Percentiles rank a stretch among this genome's conserved stretches.
phyloP scores from a whole-genome alignment of 2,113 vertebrate genomes.

The Candoia aspera region DNA sequence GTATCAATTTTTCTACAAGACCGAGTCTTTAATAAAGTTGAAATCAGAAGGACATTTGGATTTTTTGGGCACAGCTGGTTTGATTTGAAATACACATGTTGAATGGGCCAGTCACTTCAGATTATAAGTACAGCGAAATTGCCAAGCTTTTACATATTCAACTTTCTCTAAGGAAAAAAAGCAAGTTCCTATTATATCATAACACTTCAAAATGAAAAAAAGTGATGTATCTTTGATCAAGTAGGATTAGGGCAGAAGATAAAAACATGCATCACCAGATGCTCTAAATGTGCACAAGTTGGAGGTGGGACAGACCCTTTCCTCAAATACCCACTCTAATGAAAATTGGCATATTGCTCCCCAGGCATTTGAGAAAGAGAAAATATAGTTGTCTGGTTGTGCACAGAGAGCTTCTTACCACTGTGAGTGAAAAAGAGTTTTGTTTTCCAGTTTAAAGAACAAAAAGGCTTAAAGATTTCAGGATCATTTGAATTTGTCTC shows the following conservation, averaged over 20 bases:
- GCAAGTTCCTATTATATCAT: not conserved
- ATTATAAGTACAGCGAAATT: not conserved
- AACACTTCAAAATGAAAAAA: not conserved
- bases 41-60: not conserved
- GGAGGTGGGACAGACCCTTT: not conserved
- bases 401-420: not conserved
- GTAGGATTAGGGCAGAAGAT: not conserved
- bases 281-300: not conserved
- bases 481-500: not conserved
- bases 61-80: not conserved
- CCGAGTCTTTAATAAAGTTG: not conserved
- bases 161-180: not conserved
- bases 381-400: not conserved
- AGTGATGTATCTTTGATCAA: not conserved
- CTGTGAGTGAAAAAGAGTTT: not conserved
- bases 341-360: not conserved
- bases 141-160: not conserved
- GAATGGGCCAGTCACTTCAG: not conserved
- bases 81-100: not conserved
- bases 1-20: not conserved
- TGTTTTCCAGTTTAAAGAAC: not conserved
- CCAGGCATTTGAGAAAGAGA: not conserved
- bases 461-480: not conserved
- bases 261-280: not conserved
- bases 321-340: not conserved